Conservation (phyloP, 2,113 vertebrate species). For the Aphyosemion australe region DNA sequence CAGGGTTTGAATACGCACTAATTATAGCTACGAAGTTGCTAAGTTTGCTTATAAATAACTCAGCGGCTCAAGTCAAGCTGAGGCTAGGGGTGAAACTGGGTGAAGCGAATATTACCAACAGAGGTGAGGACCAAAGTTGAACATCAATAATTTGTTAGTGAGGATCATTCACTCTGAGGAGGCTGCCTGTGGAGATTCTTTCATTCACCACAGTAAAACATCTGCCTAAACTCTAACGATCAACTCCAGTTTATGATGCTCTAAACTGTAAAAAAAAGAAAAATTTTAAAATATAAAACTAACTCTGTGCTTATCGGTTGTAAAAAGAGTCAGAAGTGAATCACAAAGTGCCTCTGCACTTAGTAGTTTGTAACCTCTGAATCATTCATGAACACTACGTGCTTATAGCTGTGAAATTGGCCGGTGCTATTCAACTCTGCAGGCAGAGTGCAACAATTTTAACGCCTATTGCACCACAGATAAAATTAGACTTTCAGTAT, state of each 20-base stretch:
- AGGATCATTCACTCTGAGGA: not conserved
- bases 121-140: not conserved
- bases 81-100: too few species aligned
- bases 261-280: not conserved
- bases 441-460: slow-evolving; percentile 18
- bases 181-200: too few species aligned
- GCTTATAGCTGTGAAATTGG: slow-evolving; percentile 24
- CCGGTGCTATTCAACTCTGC: not conserved
- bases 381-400: slow-evolving; percentile 65
- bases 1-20: too few species aligned
- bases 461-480: not conserved
- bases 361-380: slow-evolving; percentile 55
- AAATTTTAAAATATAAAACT: not conserved
- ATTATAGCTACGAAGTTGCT: too few species aligned
- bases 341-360: slow-evolving; percentile 60
- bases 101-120: not conserved
- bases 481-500: slow-evolving; percentile 3
- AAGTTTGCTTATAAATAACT: too few species aligned
- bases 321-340: slow-evolving; percentile 34
- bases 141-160: not conserved
- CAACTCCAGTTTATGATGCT: not conserved
- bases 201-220: not conserved
- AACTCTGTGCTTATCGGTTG: not conserved
- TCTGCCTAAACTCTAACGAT: not conserved
- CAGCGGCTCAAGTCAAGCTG: not conserved